Evolutionary conservation across 1,140 invertebrate species (phyloP).

Genomic region (Drosophila fuyamai): DNA sequence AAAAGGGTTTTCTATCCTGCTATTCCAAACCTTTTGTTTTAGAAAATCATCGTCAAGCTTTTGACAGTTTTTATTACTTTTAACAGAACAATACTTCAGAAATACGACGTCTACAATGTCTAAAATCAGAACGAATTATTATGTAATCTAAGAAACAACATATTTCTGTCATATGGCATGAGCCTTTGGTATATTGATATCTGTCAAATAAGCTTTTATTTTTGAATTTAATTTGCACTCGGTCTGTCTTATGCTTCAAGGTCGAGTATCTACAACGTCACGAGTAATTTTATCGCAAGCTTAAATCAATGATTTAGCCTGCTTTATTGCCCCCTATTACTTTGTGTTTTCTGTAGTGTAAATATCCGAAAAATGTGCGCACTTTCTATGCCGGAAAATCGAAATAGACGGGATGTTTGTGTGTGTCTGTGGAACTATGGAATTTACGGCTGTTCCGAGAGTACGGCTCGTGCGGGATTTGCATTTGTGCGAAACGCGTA

Average conservation of each 20-base stretch:
- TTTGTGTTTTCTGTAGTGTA: constrained; percentile 7
- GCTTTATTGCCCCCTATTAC: constrained; percentile 5
- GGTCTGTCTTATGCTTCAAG: constrained; percentile 18
- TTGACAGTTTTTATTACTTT: too few relatives aligned
- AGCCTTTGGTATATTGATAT: too few relatives aligned
- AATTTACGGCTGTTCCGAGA: constrained; percentile 7
- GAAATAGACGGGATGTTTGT: constrained; percentile 17
- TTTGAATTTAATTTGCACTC: neutral
- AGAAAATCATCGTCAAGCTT: too few relatives aligned
- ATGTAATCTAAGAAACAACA: too few relatives aligned
- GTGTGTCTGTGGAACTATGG: neutral
- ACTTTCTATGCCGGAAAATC: constrained; percentile 28
- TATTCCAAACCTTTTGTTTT: too few relatives aligned
- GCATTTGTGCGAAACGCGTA: constrained; percentile 64
- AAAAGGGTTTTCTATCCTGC: too few relatives aligned
- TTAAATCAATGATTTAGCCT: constrained; percentile 20
- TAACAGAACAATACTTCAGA: too few relatives aligned
- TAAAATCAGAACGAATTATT: too few relatives aligned
- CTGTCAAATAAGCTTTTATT: neutral
- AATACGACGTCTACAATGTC: too few relatives aligned
- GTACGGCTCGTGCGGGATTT: constrained; percentile 33
- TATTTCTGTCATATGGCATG: too few relatives aligned
- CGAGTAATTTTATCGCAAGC: constrained; percentile 2
- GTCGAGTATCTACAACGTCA: constrained; percentile 10
- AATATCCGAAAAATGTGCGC: constrained; percentile 23